Conservation (phyloP, 1,140 invertebrate species). For the Sarcophaga peregrina region DNA sequence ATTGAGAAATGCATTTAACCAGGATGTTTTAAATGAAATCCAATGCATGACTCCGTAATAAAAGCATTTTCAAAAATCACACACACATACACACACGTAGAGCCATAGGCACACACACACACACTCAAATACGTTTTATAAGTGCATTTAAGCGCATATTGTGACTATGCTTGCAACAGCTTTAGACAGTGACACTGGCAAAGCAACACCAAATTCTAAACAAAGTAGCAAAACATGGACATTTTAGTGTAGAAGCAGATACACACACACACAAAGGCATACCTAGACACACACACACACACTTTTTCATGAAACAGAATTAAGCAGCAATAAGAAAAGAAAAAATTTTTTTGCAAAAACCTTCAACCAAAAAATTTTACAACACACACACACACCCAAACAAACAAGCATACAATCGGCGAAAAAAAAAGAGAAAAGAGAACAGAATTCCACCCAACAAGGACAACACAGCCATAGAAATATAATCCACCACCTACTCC, state of each 20-base stretch:
- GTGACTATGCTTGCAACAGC: too few relatives aligned
- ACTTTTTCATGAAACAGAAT: not conserved
- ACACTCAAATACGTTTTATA: too few relatives aligned
- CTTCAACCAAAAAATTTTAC: not conserved
- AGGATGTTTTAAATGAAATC: not conserved
- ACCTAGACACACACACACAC: too few relatives aligned
- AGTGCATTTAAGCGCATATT: too few relatives aligned
- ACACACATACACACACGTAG: too few relatives aligned
- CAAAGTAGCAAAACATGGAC: slow-evolving; percentile 3
- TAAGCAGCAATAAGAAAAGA: not conserved
- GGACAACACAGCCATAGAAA: not conserved
- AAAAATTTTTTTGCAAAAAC: not conserved
- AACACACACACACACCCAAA: too few relatives aligned
- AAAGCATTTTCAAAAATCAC: too few relatives aligned
- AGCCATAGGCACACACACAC: too few relatives aligned
- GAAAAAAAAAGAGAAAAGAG: not conserved
- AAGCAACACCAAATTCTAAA: not conserved
- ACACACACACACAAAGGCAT: not conserved
- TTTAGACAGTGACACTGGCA: too few relatives aligned
- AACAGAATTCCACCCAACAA: not conserved
- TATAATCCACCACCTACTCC: slow-evolving; percentile 1
- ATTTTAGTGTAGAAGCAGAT: not conserved
- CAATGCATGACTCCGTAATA: not conserved
- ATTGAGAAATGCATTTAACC: not conserved
- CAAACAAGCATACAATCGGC: too few relatives aligned